These are phyloP conservation scores for Doryteuthis pealeii DNA, from an alignment of 1,140 invertebrate species.

Conservation along the genomic window DNA sequence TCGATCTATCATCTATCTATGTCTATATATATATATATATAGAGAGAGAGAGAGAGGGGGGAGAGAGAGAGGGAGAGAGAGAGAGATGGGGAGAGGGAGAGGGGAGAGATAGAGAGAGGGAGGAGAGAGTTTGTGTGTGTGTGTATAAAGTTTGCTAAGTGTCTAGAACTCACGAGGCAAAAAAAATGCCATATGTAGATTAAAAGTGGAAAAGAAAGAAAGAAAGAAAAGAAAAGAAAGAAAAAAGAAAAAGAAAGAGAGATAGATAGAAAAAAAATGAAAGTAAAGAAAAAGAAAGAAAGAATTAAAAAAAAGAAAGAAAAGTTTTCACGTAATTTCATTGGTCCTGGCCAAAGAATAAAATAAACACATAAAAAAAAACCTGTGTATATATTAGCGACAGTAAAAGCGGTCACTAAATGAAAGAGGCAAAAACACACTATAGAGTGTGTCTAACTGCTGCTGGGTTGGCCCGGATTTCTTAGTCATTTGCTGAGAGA, in stretches of 20 bases:
- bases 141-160: not conserved
- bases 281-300: not conserved
- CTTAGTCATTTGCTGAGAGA: no score
- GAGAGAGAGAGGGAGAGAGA: constrained; percentile 2
- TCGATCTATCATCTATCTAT: no score
- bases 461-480: no score
- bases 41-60: no score
- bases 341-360: not conserved
- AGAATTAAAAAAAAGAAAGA: not conserved
- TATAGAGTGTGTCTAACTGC: no score
- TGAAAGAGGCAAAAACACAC: no score
- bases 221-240: not conserved
- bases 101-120: no score
- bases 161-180: not conserved
- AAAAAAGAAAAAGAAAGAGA: not conserved
- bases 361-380: no score
- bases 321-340: not conserved
- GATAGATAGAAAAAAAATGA: not conserved
- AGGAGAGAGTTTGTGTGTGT: no score
- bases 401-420: no score
- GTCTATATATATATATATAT: no score
- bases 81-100: constrained; percentile 10
- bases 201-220: not conserved
- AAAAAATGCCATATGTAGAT: not conserved
- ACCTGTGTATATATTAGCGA: no score